Percentiles rank a stretch among this genome's conserved stretches.
These are phyloP conservation scores for Calonectris borealis DNA, from an alignment of 2,113 vertebrate genomes.

Conservation along the genomic window DNA sequence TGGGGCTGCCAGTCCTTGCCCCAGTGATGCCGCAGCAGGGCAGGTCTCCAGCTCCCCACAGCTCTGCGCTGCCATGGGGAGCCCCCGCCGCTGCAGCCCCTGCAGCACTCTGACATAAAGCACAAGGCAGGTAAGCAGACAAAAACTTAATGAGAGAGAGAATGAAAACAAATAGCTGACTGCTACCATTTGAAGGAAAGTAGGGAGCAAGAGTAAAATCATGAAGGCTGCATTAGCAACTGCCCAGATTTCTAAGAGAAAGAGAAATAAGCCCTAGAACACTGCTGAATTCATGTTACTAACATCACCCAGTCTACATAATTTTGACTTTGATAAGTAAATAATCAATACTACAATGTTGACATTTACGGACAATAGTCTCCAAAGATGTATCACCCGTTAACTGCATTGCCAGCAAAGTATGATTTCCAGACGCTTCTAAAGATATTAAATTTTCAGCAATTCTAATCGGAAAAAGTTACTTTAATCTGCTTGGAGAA, in stretches of 20 bases:
- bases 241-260: neutral
- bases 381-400: neutral
- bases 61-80: neutral
- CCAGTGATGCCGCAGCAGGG: rapidly evolving
- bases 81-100: rapidly evolving
- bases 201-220: neutral
- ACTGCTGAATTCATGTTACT: rapidly evolving
- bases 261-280: neutral
- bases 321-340: neutral
- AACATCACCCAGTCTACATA: neutral
- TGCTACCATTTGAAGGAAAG: neutral
- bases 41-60: neutral
- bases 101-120: neutral
- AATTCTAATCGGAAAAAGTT: neutral
- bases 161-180: neutral
- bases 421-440: neutral
- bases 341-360: neutral
- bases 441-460: neutral
- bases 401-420: neutral
- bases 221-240: neutral
- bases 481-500: slow-evolving; percentile 6
- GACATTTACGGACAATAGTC: neutral
- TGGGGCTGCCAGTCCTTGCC: neutral
- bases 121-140: neutral
- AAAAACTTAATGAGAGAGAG: neutral